Base-by-base conservation (phyloP, 2,888 invertebrate species). In the Lycaena phlaeas region DNA sequence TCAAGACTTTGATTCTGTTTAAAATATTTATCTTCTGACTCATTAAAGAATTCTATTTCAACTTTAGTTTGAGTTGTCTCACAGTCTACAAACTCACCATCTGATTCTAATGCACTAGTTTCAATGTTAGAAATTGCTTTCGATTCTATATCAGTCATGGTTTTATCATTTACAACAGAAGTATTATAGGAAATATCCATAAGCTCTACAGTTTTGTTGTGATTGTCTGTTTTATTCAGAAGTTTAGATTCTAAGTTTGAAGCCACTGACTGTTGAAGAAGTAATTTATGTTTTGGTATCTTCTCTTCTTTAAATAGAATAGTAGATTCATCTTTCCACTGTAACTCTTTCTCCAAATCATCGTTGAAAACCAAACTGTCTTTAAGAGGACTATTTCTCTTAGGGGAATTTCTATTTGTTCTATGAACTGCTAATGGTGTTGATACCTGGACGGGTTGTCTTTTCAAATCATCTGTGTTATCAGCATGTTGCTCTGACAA, bases 301-400 rank as follows among this genome's bases (percentile, higher is more conserved):
- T 73, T 77, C 47, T 84, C 82, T 39, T 74, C 56, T 36, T 69
- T 75, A 37, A 79, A 77, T 29, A 74, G 48, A 40, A 81, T 69
- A 17, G 70, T 72, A 12, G 76, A 68, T 42, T 84, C 82, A 61
- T 82, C 75, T 51, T 75, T 76, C 84, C 84, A 84, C 36, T 67
- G 62, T 15, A 84, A 49, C 45, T 84, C 81, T 43, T 61, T 78
- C 48, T 81, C 78, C 14, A 84, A 56, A 49, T 78, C 82, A 40
- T 82, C 75, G 47, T 73, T 78, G 40, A 84, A 84, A 5, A 64
- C 61, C 30, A 82, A 51, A 47, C 74, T 74, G 9, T 81, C 81
- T 54, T 72, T 81, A n/a, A 60, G 57, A 1, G 77, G 75, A 39
- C 77, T 82, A 43, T 49, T 68, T 51, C 64, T 61, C 48, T 67